These are phyloP conservation scores for Prionace glauca DNA, from an alignment of 2,797 vertebrate species.

Conservation along the genomic window DNA sequence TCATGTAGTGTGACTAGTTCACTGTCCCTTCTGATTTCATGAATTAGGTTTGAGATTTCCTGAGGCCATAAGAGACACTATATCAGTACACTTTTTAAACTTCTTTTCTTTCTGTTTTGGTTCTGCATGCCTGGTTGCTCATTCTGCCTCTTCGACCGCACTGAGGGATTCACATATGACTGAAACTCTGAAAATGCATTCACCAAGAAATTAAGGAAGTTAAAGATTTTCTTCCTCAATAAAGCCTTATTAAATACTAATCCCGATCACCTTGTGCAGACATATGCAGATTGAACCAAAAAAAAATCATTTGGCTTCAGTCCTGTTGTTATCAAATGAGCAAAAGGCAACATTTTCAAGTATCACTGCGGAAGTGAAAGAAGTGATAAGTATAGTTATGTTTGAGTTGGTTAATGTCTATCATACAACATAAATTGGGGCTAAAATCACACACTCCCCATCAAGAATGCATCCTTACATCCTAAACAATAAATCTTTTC, in stretches of 20 bases:
- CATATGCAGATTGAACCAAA: too few species aligned
- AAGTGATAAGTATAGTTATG: not conserved
- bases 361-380: not conserved
- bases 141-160: not conserved
- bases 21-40: not conserved
- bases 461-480: not conserved
- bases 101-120: not conserved
- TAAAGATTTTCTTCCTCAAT: not conserved
- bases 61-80: not conserved
- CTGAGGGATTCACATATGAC: not conserved
- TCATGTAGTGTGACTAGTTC: not conserved
- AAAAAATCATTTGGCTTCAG: not conserved
- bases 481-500: not conserved
- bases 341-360: not conserved
- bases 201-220: not conserved
- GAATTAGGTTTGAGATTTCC: not conserved
- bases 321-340: not conserved
- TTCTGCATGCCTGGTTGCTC: not conserved
- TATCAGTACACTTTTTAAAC: not conserved
- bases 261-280: not conserved
- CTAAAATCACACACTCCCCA: not conserved
- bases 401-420: not conserved
- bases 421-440: not conserved
- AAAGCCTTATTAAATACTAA: not conserved
- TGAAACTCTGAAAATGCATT: not conserved